A percentile compares a stretch with the other conserved stretches of the same genome.
These are phyloP conservation scores for Cotesia typhae DNA, from an alignment of 1,140 invertebrate genomes.

Conservation along the genomic window DNA sequence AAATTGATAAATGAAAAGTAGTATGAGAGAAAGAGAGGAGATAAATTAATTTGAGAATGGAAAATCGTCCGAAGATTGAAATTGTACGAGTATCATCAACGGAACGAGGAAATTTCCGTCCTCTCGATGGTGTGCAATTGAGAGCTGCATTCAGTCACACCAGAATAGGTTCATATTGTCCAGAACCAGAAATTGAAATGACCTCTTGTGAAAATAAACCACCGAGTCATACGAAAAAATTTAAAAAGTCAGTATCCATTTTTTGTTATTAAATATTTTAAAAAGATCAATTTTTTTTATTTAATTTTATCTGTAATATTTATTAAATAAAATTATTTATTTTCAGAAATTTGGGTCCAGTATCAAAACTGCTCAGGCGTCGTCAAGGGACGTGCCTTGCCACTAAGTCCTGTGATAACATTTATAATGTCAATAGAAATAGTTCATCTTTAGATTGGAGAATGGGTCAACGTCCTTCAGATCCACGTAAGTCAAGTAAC, in stretches of 20 bases:
- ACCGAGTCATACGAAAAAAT: conserved; percentile 52
- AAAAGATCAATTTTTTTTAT: conserved; percentile 1
- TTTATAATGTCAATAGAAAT: conserved; percentile 63
- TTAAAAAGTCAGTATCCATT: conserved; percentile 56
- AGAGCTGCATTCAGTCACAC: conserved; percentile 59
- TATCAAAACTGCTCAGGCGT: conserved; percentile 63
- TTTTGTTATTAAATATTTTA: neutral
- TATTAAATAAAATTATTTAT: neutral
- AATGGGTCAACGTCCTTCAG: conserved; percentile 46
- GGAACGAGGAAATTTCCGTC: conserved; percentile 58
- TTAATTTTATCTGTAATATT: conserved; percentile 9
- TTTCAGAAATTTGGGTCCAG: conserved; percentile 63
- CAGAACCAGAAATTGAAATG: conserved; percentile 51
- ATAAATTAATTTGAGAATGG: conserved; percentile 36
- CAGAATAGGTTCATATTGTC: conserved; percentile 59
- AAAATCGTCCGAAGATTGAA: conserved; percentile 58
- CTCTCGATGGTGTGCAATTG: conserved; percentile 60
- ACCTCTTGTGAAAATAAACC: conserved; percentile 48
- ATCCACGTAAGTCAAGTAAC: conserved; percentile 47
- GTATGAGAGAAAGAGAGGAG: conserved; percentile 24
- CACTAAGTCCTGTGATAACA: conserved; percentile 66
- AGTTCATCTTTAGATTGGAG: conserved; percentile 59
- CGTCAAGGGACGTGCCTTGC: conserved; percentile 59
- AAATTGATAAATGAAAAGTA: conserved; percentile 12
- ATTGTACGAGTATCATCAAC: conserved; percentile 59